Evolutionary conservation across 2,888 invertebrate genomes (phyloP), one percentile per base, ranked within the genome.

Genomic region (Lochmaea capreae): DNA sequence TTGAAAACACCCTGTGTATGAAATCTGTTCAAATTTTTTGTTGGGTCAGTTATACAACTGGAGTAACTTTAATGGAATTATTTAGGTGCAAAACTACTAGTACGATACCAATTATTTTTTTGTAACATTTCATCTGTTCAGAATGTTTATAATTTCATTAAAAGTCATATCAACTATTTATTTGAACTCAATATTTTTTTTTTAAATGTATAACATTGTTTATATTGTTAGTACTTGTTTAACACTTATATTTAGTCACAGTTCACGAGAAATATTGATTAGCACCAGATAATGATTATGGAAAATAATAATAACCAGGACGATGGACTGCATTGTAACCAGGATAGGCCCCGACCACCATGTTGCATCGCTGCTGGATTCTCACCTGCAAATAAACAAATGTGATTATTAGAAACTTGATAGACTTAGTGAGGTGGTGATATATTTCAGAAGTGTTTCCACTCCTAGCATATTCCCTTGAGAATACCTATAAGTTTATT

Each of bases 291-390:
- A 74, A 84, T 80, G 49, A 84, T 79, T 71, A 86, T 81, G 39
- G 85, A 84, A 72, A 85, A 81, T 69, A 87, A 79, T 71, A 87
- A 81, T 62, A 87, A 79, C 87, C 87, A 87, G 43, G 86, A 86
- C 43, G 87, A 87, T 16, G 87, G 87, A 79, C 86, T 87, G 82
- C 86, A 86, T 77, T 86, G 86, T 65, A 87, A 81, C 87, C 87
- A 87, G 61, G 87, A 87, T 49, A 87, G 79, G 72, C 86, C 87
- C 75, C 86, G 81, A 26, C 88, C 88, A 63, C 89, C 89, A 76
- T 89, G 89, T 79, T 89, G 89, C 89, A 89, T 89, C 14, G 89
- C 89, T 43, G 89, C 89, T 52, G 89, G 89, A 83, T 89, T 89
- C 81, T 89, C 89, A 79, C 89, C 89, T 89, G 84, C 71, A 77